Percentiles rank a stretch among this genome's conserved stretches.
Conservation (phyloP, 2,113 vertebrate species). For the Sinocyclocheilus rhinocerous region DNA sequence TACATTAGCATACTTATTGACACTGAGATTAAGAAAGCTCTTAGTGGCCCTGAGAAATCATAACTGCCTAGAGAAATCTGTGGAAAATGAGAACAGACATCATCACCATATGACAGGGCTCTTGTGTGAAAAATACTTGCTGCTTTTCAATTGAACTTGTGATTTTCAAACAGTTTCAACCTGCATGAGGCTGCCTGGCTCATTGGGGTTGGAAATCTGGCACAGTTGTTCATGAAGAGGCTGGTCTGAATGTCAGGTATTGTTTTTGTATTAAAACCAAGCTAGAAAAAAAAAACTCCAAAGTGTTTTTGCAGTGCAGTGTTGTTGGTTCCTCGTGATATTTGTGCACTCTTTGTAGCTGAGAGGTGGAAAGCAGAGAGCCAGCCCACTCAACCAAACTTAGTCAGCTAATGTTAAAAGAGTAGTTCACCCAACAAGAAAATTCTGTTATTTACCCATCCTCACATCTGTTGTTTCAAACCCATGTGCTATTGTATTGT, state of each 20-base stretch:
- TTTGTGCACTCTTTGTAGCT: neutral
- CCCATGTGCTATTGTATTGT: no score
- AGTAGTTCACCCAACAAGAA: neutral
- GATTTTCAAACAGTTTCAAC: constrained; percentile 1
- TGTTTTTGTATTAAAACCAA: neutral
- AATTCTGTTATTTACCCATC: neutral
- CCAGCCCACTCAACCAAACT: neutral
- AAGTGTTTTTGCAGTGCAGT: neutral
- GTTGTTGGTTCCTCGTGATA: neutral
- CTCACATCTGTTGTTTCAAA: no score
- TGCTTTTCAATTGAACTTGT: constrained; percentile 1
- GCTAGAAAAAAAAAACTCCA: neutral
- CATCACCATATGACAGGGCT: neutral
- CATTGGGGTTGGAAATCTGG: neutral
- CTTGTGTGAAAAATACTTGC: constrained; percentile 6
- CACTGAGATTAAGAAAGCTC: constrained; percentile 9
- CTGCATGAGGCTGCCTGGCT: neutral
- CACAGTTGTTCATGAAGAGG: neutral
- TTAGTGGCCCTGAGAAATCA: neutral
- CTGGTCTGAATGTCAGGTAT: neutral
- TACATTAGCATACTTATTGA: constrained; percentile 32
- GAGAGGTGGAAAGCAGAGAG: neutral
- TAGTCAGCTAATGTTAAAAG: neutral
- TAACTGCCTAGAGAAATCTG: neutral
- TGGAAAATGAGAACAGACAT: constrained; percentile 2